A percentile compares a stretch with the other conserved stretches of the same genome.
phyloP scores from a whole-genome alignment of 2,888 invertebrate genomes.

The Bugulina stolonifera region DNA sequence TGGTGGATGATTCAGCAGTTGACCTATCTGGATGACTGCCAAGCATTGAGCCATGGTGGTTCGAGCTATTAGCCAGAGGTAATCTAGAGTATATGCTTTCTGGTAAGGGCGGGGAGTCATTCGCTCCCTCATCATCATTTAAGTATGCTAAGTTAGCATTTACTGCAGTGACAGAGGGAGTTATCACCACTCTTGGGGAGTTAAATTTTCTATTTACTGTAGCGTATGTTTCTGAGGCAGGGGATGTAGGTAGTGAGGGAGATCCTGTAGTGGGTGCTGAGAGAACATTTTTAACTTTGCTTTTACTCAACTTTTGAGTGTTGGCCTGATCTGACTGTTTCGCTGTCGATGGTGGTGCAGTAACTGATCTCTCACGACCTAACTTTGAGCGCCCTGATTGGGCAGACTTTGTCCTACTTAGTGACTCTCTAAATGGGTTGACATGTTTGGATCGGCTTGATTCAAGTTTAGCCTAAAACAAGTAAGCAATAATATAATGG shows the following conservation, averaged over 20 bases:
- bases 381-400: too few species aligned
- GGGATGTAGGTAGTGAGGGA: too few species aligned
- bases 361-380: too few species aligned
- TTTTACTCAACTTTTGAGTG: too few species aligned
- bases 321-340: too few species aligned
- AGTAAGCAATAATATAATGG: too few species aligned
- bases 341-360: too few species aligned
- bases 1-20: too few species aligned
- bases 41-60: not conserved
- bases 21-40: too few species aligned
- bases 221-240: not conserved
- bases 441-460: not conserved
- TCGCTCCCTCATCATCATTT: not conserved
- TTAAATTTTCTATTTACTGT: not conserved
- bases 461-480: not conserved
- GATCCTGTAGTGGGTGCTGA: too few species aligned
- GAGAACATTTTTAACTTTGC: too few species aligned
- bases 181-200: not conserved
- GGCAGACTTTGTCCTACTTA: too few species aligned
- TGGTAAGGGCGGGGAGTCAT: not conserved
- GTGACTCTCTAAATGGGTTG: not conserved
- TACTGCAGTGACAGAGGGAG: not conserved
- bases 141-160: conserved; percentile 6
- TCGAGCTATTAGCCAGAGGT: not conserved
- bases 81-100: not conserved